A percentile compares a stretch with the other conserved stretches of the same genome.
These are phyloP conservation scores for Idaea dimidiata DNA, from an alignment of 2,888 invertebrate genomes.

Conservation along the genomic window DNA sequence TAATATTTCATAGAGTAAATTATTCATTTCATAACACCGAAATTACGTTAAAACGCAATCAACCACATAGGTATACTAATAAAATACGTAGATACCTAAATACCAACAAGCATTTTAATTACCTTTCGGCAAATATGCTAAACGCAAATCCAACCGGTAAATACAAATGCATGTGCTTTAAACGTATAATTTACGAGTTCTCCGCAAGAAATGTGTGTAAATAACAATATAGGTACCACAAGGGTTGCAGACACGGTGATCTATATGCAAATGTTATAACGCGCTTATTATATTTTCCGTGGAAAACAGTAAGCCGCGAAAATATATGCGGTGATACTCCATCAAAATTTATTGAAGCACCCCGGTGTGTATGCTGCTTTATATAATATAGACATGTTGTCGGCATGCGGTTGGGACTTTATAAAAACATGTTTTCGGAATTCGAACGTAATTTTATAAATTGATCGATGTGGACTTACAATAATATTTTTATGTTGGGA, in stretches of 20 bases:
- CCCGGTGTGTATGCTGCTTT: conserved; percentile 40
- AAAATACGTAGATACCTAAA: conserved; percentile 17
- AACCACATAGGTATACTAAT: conserved; percentile 10
- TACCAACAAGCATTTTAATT: conserved; percentile 40
- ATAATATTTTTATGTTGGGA: conserved; percentile 7
- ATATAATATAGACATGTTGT: conserved; percentile 33
- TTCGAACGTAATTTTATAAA: conserved; percentile 35
- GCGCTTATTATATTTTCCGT: conserved; percentile 76
- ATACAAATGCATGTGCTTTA: conserved; percentile 45
- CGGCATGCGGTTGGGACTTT: conserved; percentile 31
- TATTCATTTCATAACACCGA: background rate
- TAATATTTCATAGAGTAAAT: background rate
- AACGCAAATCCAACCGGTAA: conserved; percentile 42
- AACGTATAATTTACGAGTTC: conserved; percentile 52
- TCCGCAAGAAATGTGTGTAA: conserved; percentile 62
- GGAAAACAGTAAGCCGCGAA: conserved; percentile 61
- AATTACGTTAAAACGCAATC: background rate
- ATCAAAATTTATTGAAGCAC: conserved; percentile 67
- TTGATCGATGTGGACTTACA: conserved; percentile 20
- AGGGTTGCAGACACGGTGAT: conserved; percentile 63
- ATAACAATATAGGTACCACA: conserved; percentile 53
- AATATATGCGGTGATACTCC: conserved; percentile 57
- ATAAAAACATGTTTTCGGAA: conserved; percentile 49
- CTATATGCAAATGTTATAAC: conserved; percentile 79
- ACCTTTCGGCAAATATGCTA: conserved; percentile 47